Percentiles rank a stretch among this genome's conserved stretches.
Conservation (phyloP, 2,888 invertebrate genomes). For the Pocota personata region DNA sequence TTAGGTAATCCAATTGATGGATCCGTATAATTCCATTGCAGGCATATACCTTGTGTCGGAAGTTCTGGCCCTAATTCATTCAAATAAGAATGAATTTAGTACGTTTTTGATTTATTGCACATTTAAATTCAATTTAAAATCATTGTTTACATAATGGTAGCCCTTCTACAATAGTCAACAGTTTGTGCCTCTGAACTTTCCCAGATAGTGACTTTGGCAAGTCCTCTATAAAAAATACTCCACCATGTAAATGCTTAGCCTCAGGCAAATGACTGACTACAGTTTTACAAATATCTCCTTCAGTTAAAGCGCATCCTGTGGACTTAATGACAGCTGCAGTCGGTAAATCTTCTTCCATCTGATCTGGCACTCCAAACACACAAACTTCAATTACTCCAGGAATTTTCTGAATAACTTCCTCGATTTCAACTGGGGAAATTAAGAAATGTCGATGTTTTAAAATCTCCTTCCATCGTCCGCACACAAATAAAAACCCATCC, state of each 20-base stretch:
- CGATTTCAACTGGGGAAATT: constrained; percentile 79
- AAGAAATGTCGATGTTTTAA: constrained; percentile 79
- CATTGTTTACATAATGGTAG: too few relatives aligned
- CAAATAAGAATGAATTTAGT: too few relatives aligned
- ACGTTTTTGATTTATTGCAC: too few relatives aligned
- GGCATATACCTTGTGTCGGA: too few relatives aligned
- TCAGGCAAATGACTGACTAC: constrained; percentile 66
- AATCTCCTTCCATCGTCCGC: constrained; percentile 79
- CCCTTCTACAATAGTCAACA: constrained; percentile 71
- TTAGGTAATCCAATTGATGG: too few relatives aligned
- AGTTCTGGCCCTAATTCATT: too few relatives aligned
- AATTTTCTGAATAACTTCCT: constrained; percentile 77
- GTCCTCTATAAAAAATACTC: constrained; percentile 77
- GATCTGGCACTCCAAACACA: constrained; percentile 78
- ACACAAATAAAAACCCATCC: constrained; percentile 78
- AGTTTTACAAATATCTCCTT: constrained; percentile 73
- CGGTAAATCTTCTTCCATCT: constrained; percentile 77
- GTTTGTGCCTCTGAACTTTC: constrained; percentile 77
- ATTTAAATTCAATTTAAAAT: too few relatives aligned
- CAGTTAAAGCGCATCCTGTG: constrained; percentile 63
- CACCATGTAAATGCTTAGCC: constrained; percentile 77
- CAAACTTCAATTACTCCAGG: constrained; percentile 78
- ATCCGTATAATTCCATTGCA: too few relatives aligned
- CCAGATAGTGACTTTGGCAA: constrained; percentile 80
- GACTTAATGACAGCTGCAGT: constrained; percentile 78